phyloP scores from a whole-genome alignment of 2,888 invertebrate genomes.

The Dicranocentrus wangi region DNA sequence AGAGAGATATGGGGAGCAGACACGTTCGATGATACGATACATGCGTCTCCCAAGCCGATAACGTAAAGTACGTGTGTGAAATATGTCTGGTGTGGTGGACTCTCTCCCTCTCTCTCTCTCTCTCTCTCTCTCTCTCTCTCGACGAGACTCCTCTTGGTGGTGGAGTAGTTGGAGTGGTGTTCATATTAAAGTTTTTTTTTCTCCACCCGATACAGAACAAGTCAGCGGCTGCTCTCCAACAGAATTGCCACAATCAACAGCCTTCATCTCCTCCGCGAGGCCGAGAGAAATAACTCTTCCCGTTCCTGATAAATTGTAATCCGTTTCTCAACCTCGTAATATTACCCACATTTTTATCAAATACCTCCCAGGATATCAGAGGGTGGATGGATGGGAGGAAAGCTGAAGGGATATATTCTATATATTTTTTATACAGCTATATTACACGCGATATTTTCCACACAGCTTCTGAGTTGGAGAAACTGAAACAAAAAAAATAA shows the following conservation, averaged over 20 bases:
- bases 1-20: slow-evolving; percentile 3
- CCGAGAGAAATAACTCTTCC: slow-evolving; percentile 52
- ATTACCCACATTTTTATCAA: no score
- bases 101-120: no score
- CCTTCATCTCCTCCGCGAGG: slow-evolving; percentile 57
- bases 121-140: no score
- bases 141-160: no score
- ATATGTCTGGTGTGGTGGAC: not conserved
- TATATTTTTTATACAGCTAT: no score
- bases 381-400: no score
- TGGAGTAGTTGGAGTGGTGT: not conserved
- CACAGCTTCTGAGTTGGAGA: no score
- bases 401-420: no score
- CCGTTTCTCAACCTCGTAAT: slow-evolving; percentile 44
- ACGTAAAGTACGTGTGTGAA: slow-evolving; percentile 21
- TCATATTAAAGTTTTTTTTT: slow-evolving; percentile 9
- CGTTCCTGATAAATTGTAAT: slow-evolving; percentile 59
- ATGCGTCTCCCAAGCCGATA: not conserved
- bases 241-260: slow-evolving; percentile 48
- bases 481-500: no score
- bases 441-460: no score
- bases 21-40: slow-evolving; percentile 43
- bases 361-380: no score
- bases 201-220: not conserved
- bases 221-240: slow-evolving; percentile 11